Evolutionary conservation across 2,797 vertebrate species (phyloP), one percentile per base, ranked within the genome.

Genomic region (Hyperoplus lanceolatus): DNA sequence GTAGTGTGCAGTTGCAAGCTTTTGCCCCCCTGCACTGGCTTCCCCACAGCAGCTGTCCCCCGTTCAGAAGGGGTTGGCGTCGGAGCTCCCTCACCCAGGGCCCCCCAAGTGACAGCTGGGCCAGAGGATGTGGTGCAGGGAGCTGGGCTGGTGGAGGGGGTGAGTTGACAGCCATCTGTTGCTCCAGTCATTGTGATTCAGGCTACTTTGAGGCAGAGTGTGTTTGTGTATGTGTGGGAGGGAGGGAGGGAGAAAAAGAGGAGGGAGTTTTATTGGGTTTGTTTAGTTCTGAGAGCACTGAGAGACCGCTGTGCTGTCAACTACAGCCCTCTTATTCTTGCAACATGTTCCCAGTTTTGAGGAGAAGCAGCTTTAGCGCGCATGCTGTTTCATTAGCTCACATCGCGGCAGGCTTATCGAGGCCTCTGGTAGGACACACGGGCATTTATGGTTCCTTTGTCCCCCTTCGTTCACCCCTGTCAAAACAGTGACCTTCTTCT

Each of bases 111-210:
- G 93, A 94, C 93, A 94, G 93, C 92, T 94, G 92, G 86, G 88
- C 87, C 85, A 92, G 89, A 89, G 92, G 91, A 93, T 92, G 90
- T 92, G 88, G 85, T 87, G 80, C 73, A 77, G 75, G 60, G 75
- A 79, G 80, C 77, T 77, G 80, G 79, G 87, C 79, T 73, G 85
- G 87, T 76, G 73, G 81, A 81, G 89, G 87, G 91, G 86, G 88
- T 75, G 87, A 84, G 83, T 92, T 94, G 90, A 93, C 87, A 92
- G 91, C 94, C 95, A 95, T 95, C 95, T 95, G 94, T 95, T 95
- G 94, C 92, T 90, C 67, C 85, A 93, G 91, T 92, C 93, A 93
- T 95, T 95, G 93, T 95, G 90, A 94, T 94, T 92, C 91, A 88
- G 86, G 78, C 82, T 70, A 87, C 85, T 92, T 89, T 92, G 78